A percentile compares a stretch with the other conserved stretches of the same genome.
Conservation (phyloP, 2,797 vertebrate species). For the Esox lucius region DNA sequence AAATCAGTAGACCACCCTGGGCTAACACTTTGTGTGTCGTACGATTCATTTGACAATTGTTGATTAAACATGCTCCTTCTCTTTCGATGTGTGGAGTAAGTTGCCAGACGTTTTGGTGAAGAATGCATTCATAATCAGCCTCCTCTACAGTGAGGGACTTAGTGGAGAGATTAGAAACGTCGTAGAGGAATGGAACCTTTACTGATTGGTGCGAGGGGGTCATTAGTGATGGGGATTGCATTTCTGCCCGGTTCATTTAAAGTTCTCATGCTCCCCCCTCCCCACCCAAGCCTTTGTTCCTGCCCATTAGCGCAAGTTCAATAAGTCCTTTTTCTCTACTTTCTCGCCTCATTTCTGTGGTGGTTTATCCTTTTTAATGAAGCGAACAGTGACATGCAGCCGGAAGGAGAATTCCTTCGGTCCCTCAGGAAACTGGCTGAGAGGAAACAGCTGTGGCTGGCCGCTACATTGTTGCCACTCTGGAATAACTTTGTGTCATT, state of each 20-base stretch:
- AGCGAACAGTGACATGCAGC: conserved; percentile 58
- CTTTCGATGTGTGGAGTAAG: conserved; percentile 25
- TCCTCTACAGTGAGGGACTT: conserved; percentile 53
- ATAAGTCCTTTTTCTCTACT: conserved; percentile 39
- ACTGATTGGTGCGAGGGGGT: conserved; percentile 55
- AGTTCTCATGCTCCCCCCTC: conserved; percentile 49
- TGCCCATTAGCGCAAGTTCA: conserved; percentile 55
- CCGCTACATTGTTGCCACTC: conserved; percentile 70
- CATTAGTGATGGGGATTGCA: conserved; percentile 62
- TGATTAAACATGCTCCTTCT: not conserved
- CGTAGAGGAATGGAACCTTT: conserved; percentile 57
- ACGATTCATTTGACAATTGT: not conserved
- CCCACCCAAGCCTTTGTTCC: conserved; percentile 58
- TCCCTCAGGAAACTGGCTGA: conserved; percentile 74
- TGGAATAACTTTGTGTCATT: conserved; percentile 76
- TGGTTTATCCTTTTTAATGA: conserved; percentile 59
- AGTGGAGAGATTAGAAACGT: conserved; percentile 61
- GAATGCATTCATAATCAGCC: conserved; percentile 56
- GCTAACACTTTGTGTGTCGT: not conserved
- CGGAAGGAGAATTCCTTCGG: conserved; percentile 68
- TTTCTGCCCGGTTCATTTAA: conserved; percentile 60
- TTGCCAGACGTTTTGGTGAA: conserved; percentile 29
- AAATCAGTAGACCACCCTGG: too few relatives aligned
- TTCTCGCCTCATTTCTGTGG: conserved; percentile 57
- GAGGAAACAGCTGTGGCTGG: conserved; percentile 76